phyloP scores from a whole-genome alignment of 2,888 invertebrate species.

The Folsomia manolachei region DNA sequence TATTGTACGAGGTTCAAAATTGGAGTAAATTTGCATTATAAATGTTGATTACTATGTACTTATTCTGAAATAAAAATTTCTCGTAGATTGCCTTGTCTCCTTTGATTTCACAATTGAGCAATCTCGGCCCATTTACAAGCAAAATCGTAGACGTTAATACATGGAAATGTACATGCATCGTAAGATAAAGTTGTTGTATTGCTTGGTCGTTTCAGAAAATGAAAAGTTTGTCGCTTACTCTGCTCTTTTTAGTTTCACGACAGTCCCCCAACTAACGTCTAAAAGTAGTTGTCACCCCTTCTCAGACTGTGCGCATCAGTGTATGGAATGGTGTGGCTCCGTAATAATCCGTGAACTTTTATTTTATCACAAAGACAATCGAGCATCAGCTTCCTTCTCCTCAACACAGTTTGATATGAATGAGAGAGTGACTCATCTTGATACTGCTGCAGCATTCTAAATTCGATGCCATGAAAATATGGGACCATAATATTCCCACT shows the following conservation, averaged over 20 bases:
- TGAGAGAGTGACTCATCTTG: constrained; percentile 8
- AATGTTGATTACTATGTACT: neutral
- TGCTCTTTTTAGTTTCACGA: no score
- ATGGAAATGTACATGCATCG: no score
- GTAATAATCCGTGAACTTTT: constrained; percentile 23
- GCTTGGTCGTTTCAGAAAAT: no score
- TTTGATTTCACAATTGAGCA: neutral
- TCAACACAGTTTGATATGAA: neutral
- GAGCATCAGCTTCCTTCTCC: neutral
- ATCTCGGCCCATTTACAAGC: no score
- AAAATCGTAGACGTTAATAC: no score
- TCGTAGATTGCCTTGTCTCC: neutral
- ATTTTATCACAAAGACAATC: constrained; percentile 21
- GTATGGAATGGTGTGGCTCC: neutral
- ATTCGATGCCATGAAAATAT: neutral
- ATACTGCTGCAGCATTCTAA: neutral
- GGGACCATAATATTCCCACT: constrained; percentile 14
- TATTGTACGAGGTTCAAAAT: neutral
- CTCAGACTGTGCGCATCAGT: neutral
- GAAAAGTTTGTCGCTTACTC: no score
- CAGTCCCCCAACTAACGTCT: no score
- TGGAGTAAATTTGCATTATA: neutral
- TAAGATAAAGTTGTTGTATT: no score
- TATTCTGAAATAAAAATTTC: neutral
- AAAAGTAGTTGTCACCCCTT: neutral